Evolutionary conservation across 2,113 vertebrate species (phyloP).

Genomic region (Nematolebias whitei): DNA sequence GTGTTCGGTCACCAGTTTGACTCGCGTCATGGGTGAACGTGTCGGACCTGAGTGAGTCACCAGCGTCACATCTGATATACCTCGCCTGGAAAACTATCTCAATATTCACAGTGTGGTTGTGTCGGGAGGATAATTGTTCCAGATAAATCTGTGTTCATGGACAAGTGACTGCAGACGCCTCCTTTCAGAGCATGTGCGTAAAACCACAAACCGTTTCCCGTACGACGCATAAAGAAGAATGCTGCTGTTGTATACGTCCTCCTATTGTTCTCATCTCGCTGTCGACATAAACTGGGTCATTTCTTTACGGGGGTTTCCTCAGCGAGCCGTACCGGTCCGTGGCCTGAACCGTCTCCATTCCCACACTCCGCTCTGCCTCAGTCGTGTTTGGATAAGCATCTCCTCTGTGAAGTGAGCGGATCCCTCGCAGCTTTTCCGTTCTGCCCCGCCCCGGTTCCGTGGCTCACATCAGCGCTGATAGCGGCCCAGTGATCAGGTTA

Average conservation of each 20-base stretch:
- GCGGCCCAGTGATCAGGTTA: background rate
- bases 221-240: slow-evolving; percentile 18
- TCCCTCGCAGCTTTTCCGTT: slow-evolving; percentile 43
- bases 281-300: slow-evolving; percentile 63
- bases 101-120: too few relatives aligned
- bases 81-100: too few relatives aligned
- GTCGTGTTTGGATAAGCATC: slow-evolving; percentile 59
- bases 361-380: slow-evolving; percentile 49
- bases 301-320: slow-evolving; percentile 70
- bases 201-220: slow-evolving; percentile 24
- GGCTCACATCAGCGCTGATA: slow-evolving; percentile 20
- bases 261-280: slow-evolving; percentile 58
- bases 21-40: too few relatives aligned
- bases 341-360: slow-evolving; percentile 48
- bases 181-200: slow-evolving; percentile 21
- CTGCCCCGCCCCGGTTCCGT: slow-evolving; percentile 21
- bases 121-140: too few relatives aligned
- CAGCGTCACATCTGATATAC: too few relatives aligned
- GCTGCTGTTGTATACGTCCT: slow-evolving; percentile 31
- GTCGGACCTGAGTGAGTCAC: too few relatives aligned
- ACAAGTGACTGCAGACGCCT: background rate
- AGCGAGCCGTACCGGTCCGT: slow-evolving; percentile 18
- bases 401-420: slow-evolving; percentile 58
- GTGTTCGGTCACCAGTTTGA: too few relatives aligned
- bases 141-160: too few relatives aligned